Percentiles rank a stretch among this genome's conserved stretches.
phyloP scores from a whole-genome alignment of 2,113 vertebrate genomes.

The Pteronura brasiliensis region DNA sequence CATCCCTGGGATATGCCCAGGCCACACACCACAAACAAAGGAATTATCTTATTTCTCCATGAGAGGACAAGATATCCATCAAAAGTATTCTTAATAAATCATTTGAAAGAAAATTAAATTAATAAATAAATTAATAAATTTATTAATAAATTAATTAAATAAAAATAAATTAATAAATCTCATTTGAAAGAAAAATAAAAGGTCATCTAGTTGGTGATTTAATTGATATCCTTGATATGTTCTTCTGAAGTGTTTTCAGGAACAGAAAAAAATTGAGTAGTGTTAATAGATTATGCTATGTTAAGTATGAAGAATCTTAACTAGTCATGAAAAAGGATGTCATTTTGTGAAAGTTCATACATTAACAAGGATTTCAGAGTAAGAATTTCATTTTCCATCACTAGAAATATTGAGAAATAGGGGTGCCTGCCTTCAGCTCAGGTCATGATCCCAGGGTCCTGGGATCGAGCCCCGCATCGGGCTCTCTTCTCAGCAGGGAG shows the following conservation, averaged over 20 bases:
- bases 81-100: background rate
- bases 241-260: background rate
- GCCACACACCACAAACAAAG: background rate
- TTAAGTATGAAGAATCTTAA: background rate
- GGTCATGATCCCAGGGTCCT: no score
- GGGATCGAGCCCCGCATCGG: no score
- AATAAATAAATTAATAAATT: no score
- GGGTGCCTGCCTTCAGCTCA: no score
- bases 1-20: background rate
- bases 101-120: conserved; percentile 1
- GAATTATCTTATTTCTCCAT: background rate
- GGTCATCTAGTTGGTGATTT: background rate
- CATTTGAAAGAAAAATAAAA: conserved; percentile 6
- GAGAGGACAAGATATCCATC: background rate
- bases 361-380: background rate
- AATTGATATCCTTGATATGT: background rate
- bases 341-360: background rate
- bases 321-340: background rate
- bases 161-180: background rate
- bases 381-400: background rate
- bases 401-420: background rate
- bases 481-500: no score
- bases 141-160: no score
- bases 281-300: background rate
- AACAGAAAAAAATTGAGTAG: background rate